phyloP scores from a whole-genome alignment of 2,888 invertebrate genomes.

The Coecobrya sp. region DNA sequence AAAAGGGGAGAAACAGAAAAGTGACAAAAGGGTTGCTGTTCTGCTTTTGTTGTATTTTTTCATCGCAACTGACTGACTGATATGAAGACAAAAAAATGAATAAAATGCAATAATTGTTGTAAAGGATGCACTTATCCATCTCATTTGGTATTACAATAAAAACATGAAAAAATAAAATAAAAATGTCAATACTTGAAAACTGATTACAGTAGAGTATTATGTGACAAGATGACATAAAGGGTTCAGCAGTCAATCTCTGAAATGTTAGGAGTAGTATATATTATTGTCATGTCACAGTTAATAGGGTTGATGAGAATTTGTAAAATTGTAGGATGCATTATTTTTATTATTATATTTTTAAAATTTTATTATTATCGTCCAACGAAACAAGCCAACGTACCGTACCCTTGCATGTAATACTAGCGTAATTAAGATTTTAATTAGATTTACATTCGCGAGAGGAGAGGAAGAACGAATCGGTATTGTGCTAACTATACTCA shows the following conservation, averaged over 20 bases:
- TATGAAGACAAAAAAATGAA: too few relatives aligned
- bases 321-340: not conserved
- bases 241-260: not conserved
- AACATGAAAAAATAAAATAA: too few relatives aligned
- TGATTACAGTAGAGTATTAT: not conserved
- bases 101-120: too few relatives aligned
- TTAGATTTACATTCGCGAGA: conserved; percentile 66
- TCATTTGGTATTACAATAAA: too few relatives aligned
- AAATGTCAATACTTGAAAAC: conserved; percentile 1
- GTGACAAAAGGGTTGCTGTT: conserved; percentile 38
- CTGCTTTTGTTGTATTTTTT: not conserved
- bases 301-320: not conserved
- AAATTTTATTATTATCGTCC: not conserved
- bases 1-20: conserved; percentile 62
- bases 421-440: conserved; percentile 63
- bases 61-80: not conserved
- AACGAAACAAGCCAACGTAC: conserved; percentile 10
- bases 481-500: not conserved
- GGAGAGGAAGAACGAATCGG: not conserved
- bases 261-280: not conserved
- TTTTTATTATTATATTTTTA: not conserved
- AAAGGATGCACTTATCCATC: too few relatives aligned
- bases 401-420: conserved; percentile 6
- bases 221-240: not conserved
- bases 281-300: not conserved